phyloP scores from a whole-genome alignment of 2,113 vertebrate species.

The Delphinapterus leucas region DNA sequence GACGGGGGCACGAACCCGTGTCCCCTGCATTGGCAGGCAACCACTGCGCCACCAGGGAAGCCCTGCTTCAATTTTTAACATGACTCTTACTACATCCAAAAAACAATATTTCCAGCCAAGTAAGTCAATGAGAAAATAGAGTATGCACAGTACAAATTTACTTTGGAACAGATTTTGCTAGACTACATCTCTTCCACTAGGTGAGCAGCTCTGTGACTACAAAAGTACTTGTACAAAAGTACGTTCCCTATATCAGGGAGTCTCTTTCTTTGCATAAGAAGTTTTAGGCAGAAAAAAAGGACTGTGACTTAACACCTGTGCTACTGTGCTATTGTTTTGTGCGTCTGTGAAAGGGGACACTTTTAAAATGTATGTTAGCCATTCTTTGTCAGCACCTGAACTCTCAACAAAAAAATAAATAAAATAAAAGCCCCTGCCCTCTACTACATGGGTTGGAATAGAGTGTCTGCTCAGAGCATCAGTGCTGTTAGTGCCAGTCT shows the following conservation, averaged over 20 bases:
- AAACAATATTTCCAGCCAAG: neutral
- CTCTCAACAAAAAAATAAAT: neutral
- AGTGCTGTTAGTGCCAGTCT: neutral
- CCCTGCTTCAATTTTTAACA: neutral
- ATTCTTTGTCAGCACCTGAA: neutral
- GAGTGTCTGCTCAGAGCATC: neutral
- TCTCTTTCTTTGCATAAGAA: neutral
- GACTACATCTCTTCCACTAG: neutral
- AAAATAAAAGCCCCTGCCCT: neutral
- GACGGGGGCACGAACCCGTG: too few species aligned
- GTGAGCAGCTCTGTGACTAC: neutral
- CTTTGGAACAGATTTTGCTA: neutral
- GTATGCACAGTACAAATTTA: neutral
- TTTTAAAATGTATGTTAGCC: neutral
- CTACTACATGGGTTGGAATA: neutral
- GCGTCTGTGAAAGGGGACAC: neutral
- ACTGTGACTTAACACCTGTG: neutral
- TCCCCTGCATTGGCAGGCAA: too few species aligned
- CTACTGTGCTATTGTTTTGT: neutral
- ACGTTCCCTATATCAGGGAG: neutral
- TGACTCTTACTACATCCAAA: neutral
- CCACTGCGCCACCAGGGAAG: too few species aligned
- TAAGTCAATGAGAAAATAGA: neutral
- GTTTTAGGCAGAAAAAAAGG: neutral
- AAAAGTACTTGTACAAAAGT: neutral